Evolutionary conservation across 2,888 invertebrate genomes (phyloP).

Genomic region (Macroteleia sp.): DNA sequence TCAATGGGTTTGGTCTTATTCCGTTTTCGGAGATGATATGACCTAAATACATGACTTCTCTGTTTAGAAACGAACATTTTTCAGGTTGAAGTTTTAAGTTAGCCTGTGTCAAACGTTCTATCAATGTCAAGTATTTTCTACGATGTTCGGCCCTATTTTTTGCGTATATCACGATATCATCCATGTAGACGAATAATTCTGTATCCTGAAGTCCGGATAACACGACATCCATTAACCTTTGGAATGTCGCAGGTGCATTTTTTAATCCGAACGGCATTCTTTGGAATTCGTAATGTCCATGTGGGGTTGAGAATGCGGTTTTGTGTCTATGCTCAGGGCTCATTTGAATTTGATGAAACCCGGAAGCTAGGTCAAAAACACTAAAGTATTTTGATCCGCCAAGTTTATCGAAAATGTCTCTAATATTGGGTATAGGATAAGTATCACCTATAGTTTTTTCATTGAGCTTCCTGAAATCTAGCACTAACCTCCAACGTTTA

Average conservation of each 20-base stretch:
- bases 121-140: neutral
- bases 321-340: neutral
- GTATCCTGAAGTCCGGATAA: neutral
- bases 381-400: neutral
- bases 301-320: neutral
- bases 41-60: constrained; percentile 68
- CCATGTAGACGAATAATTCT: neutral
- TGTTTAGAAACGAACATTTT: constrained; percentile 60
- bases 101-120: constrained; percentile 4
- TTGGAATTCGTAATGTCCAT: neutral
- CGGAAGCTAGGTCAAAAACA: neutral
- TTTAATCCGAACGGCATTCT: neutral
- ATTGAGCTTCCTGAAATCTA: constrained; percentile 6
- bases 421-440: neutral
- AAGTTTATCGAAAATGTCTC: neutral
- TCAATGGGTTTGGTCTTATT: constrained; percentile 66
- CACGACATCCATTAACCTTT: neutral
- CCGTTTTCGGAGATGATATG: constrained; percentile 67
- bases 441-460: neutral
- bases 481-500: neutral
- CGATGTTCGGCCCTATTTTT: neutral
- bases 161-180: neutral
- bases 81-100: constrained; percentile 28
- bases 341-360: neutral
- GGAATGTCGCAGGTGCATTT: neutral